phyloP scores from a whole-genome alignment of 2,888 invertebrate species.

The Ormyrus nitidulus region DNA sequence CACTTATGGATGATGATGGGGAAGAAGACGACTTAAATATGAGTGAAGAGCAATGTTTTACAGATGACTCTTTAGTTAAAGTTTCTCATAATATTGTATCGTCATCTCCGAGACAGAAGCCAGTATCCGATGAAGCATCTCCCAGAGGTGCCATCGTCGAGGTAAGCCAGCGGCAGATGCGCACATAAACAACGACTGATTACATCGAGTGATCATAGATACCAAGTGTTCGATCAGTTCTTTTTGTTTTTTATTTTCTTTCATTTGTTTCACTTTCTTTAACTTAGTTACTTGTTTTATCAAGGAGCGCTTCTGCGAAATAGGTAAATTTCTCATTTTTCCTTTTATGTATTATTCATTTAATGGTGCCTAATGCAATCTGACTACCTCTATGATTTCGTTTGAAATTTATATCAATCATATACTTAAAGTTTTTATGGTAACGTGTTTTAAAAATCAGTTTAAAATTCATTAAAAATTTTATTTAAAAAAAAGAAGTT shows the following conservation, averaged over 20 bases:
- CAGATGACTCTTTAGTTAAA: not conserved
- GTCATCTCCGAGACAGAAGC: not conserved
- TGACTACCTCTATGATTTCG: conserved; percentile 1
- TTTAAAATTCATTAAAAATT: no score
- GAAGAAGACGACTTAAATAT: conserved; percentile 28
- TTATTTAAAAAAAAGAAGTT: no score
- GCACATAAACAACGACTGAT: conserved; percentile 40
- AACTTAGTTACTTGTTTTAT: conserved; percentile 11
- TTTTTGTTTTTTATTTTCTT: conserved; percentile 30
- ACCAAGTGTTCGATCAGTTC: conserved; percentile 13
- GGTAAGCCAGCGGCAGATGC: conserved; percentile 64
- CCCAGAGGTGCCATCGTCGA: conserved; percentile 71
- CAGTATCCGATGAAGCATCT: conserved; percentile 55
- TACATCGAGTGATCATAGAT: conserved; percentile 40
- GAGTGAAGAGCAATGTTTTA: not conserved
- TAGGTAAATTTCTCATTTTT: conserved; percentile 34
- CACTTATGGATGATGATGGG: conserved; percentile 50
- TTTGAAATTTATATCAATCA: not conserved
- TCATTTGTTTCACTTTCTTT: conserved; percentile 1
- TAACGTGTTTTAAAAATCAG: no score
- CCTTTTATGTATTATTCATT: conserved; percentile 37
- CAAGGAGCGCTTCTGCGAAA: conserved; percentile 25
- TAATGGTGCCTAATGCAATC: conserved; percentile 21
- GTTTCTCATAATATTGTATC: not conserved
- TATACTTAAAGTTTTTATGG: no score